Percentiles rank a stretch among this genome's conserved stretches.
phyloP scores from a whole-genome alignment of 2,113 vertebrate genomes.

The Megatriorchis doriae region DNA sequence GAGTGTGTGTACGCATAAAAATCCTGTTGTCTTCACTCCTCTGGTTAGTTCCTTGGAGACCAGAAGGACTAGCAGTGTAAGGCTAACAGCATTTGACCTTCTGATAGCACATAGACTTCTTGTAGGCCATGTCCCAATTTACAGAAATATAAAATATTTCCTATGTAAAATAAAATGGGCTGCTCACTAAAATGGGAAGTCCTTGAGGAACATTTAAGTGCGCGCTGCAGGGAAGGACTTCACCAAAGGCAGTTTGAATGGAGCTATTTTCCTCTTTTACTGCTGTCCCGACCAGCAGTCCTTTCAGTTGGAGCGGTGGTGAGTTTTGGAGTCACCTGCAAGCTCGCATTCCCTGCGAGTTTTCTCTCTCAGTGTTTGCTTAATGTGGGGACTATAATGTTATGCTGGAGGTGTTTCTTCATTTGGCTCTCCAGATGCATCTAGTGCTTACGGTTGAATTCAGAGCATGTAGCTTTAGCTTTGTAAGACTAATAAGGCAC shows the following conservation, averaged over 20 bases:
- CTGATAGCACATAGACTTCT: neutral
- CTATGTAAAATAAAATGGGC: neutral
- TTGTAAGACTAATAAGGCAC: neutral
- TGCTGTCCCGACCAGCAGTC: neutral
- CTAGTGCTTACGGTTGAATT: accelerated
- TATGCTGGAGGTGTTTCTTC: neutral
- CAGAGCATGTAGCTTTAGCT: neutral
- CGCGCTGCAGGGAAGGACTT: accelerated
- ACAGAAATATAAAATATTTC: neutral
- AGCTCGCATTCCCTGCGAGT: neutral
- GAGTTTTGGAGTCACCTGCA: neutral
- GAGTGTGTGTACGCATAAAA: neutral
- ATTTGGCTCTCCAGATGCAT: neutral
- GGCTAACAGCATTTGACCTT: neutral
- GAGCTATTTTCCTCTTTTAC: neutral
- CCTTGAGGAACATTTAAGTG: neutral
- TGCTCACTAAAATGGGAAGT: neutral
- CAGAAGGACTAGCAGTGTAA: neutral
- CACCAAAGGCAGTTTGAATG: neutral
- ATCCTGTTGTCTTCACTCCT: neutral
- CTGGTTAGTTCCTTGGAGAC: neutral
- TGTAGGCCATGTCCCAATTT: neutral
- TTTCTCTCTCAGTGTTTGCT: neutral
- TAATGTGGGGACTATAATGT: neutral
- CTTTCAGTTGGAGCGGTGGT: neutral